Evolutionary conservation across 2,888 invertebrate genomes (phyloP).

Genomic region (Hypomecis atomaria): DNA sequence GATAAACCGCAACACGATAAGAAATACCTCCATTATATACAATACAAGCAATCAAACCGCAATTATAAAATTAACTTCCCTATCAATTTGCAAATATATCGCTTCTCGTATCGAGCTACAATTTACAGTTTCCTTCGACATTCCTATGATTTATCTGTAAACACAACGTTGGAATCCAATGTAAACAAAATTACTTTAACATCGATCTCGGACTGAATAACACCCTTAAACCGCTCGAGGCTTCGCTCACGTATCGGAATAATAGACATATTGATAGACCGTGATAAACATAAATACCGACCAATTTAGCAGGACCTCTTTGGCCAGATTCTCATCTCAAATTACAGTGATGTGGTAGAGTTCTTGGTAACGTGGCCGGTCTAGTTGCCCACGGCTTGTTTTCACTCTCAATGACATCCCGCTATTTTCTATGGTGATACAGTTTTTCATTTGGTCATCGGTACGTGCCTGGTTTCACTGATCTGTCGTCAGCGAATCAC

Average conservation of each 20-base stretch:
- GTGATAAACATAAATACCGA: slow-evolving; percentile 56
- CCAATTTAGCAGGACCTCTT: slow-evolving; percentile 46
- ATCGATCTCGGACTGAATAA: slow-evolving; percentile 55
- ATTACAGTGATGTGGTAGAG: slow-evolving; percentile 40
- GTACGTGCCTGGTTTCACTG: slow-evolving; percentile 68
- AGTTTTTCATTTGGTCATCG: slow-evolving; percentile 72
- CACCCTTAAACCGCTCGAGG: slow-evolving; percentile 60
- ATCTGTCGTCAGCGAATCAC: slow-evolving; percentile 47
- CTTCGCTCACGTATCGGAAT: slow-evolving; percentile 60
- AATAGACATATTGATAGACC: slow-evolving; percentile 66
- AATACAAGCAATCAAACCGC: slow-evolving; percentile 15
- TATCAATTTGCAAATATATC: slow-evolving; percentile 34
- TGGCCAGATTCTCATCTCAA: slow-evolving; percentile 19
- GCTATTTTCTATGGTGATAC: slow-evolving; percentile 76
- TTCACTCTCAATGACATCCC: slow-evolving; percentile 79
- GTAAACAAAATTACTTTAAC: slow-evolving; percentile 63
- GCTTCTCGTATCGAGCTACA: slow-evolving; percentile 32
- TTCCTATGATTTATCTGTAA: slow-evolving; percentile 37
- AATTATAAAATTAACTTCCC: slow-evolving; percentile 41
- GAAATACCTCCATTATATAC: slow-evolving; percentile 12
- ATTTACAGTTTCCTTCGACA: slow-evolving; percentile 31
- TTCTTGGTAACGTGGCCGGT: slow-evolving; percentile 55
- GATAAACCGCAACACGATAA: slow-evolving; percentile 5
- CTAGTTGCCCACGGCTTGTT: slow-evolving; percentile 60
- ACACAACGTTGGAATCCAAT: slow-evolving; percentile 54